Evolutionary conservation across 2,888 invertebrate genomes (phyloP), one percentile per base, ranked within the genome.

Genomic region (Slavum lentiscoides): DNA sequence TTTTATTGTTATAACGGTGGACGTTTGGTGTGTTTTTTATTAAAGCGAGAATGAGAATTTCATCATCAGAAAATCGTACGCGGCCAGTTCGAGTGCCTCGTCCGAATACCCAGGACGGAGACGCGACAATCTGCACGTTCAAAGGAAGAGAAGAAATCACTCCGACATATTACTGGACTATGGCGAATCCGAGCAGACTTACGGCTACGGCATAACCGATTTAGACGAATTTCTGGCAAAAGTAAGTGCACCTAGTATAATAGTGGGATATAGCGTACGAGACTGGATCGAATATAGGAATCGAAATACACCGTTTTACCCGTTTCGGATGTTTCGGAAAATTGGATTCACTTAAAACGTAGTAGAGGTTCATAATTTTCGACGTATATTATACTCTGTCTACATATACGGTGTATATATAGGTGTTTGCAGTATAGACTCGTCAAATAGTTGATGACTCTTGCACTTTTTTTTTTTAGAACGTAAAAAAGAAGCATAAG

Each of bases 171-270:
- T 80, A 62, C 55, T 80, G 19, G 77, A 80, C 62, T 70, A 70
- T 8, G 70, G 37, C 2, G 55, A 70, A 19, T 37, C 62, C 37
- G 70, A 62, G 8, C 62, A 55, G 19, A 62, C 64, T 11, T 70
- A 80, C 15, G 94, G 94, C 73, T 94, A 94, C 84, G 93, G 94
- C 84, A 94, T 94, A 70, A 89, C 91, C 83, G 93, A 94, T 86
- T 89, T 94, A 83, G 93, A 94, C 85, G 91, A 91, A 83, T 94
- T 94, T 86, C 88, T 94, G 74, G 91, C 91, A 9, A 92, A 93
- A 89, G 92, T 92, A 85, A 87, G 58, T 19, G 19, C 49, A 30
- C 30, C 30, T 30, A n/a, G n/a, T n/a, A n/a, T n/a, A n/a, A n/a
- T n/a, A n/a, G n/a, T n/a, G n/a, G n/a, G n/a, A n/a, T n/a, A n/a